Evolutionary conservation across 2,797 vertebrate genomes (phyloP), one percentile per base, ranked within the genome.

Genomic region (Dendrocincla fuliginosa): DNA sequence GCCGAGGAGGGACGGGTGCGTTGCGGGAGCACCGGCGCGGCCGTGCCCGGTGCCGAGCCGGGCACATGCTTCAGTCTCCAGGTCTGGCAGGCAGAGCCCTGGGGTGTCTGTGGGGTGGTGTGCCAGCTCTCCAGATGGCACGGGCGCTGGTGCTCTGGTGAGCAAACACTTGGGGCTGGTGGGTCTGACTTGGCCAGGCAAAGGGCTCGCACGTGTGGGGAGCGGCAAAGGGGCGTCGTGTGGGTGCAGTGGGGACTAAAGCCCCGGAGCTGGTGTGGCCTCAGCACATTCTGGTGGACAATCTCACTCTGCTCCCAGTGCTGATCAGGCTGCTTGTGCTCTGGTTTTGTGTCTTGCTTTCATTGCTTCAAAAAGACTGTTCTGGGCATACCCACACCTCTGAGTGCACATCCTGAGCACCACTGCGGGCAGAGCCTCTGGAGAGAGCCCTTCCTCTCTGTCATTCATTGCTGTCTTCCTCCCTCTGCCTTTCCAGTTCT

Each of bases 151-250:
- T 10, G 63, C 35, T 69, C 23, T 30, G 46, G 22, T 10, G 76
- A 87, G 76, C 37, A 41, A 85, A 37, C 68, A 6, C 56, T 3
- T 19, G 47, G 68, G 2, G 44, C 68, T 56, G 67, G 39, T 2
- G 68, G 39, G 68, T 27, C 35, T 24, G 77, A 3, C 63, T 42
- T 9, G 0, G 0, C 28, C 69, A 46, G 88, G 73, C 2, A 0
- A 0, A 10, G 33, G 47, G 70, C 16, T 79, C 0, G 1, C 15
- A 0, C 0, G 0, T 2, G 44, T n/a, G 41, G 6, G 22, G 60
- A 50, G 78, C 30, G 73, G 71, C 15, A 16, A 13, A 9, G 0
- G 57, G 57, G 60, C 79, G 18, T 2, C 0, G 1, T 5, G n/a
- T 6, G 55, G 78, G 46, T 11, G 63, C 18, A 0, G 3, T 11